A percentile compares a stretch with the other conserved stretches of the same genome.
These are phyloP conservation scores for Drosophila grimshawi DNA, from an alignment of 1,140 invertebrate genomes.

Conservation along the genomic window DNA sequence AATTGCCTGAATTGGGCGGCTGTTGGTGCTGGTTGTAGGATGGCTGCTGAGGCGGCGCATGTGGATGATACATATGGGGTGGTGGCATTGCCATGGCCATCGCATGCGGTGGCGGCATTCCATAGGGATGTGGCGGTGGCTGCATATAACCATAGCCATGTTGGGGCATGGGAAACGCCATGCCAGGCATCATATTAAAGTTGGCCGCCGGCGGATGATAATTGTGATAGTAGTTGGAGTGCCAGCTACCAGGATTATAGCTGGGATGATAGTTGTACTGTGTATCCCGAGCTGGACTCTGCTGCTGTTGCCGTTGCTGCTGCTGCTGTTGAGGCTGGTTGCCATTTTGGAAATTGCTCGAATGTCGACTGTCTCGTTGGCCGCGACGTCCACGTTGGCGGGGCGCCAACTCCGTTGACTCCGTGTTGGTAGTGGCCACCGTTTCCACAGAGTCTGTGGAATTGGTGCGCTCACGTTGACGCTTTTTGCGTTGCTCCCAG, in stretches of 20 bases:
- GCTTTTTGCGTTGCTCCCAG: slow-evolving; percentile 81
- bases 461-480: slow-evolving; percentile 58
- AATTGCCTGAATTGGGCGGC: slow-evolving; percentile 30
- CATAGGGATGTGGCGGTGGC: slow-evolving; percentile 32
- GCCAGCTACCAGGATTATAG: slow-evolving; percentile 79
- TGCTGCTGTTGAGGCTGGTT: slow-evolving; percentile 20
- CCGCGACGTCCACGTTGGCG: slow-evolving; percentile 58
- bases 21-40: slow-evolving; percentile 12
- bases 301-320: slow-evolving; percentile 8
- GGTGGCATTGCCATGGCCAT: slow-evolving; percentile 50
- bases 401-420: slow-evolving; percentile 31
- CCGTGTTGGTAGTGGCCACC: slow-evolving; percentile 30
- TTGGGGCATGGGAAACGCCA: slow-evolving; percentile 55
- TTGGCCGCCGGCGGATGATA: slow-evolving; percentile 61
- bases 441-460: slow-evolving; percentile 64
- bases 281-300: slow-evolving; percentile 24
- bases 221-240: slow-evolving; percentile 80
- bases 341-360: slow-evolving; percentile 22
- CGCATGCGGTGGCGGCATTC: slow-evolving; percentile 21
- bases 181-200: slow-evolving; percentile 66
- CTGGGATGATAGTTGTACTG: slow-evolving; percentile 75
- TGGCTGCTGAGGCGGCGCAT: slow-evolving; percentile 32
- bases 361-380: slow-evolving; percentile 45
- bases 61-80: slow-evolving; percentile 57
- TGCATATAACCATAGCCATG: slow-evolving; percentile 53